phyloP scores from a whole-genome alignment of 2,797 vertebrate species.

The Cyclura pinguis region DNA sequence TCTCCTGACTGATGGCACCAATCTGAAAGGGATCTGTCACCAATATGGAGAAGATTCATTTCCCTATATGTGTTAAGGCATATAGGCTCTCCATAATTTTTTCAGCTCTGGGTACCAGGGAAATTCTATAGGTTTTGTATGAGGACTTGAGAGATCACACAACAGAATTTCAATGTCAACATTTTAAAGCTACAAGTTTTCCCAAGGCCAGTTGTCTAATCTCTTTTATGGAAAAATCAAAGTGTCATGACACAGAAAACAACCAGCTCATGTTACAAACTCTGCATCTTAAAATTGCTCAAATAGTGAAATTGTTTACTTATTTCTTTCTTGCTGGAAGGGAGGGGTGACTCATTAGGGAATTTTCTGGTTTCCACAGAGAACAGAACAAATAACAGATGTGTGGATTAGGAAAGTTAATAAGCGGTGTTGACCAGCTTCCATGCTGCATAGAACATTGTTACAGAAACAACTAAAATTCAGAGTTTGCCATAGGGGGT shows the following conservation, averaged over 20 bases:
- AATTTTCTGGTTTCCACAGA: neutral
- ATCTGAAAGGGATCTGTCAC: neutral
- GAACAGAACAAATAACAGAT: constrained; percentile 12
- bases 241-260: constrained; percentile 8
- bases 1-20: neutral
- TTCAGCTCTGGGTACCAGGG: neutral
- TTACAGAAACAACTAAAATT: neutral
- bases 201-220: neutral
- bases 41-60: neutral
- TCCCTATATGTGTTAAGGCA: neutral
- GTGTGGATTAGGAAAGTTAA: neutral
- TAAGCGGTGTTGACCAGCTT: neutral
- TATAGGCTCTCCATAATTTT: neutral
- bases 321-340: neutral
- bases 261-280: neutral
- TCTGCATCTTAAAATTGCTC: neutral
- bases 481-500: neutral
- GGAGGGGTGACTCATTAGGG: neutral
- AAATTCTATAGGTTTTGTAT: neutral
- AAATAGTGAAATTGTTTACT: neutral
- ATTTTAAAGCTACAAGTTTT: neutral
- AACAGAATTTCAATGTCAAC: neutral
- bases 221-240: neutral
- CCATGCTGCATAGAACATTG: neutral
- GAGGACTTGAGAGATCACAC: neutral